Conservation (phyloP, 2,888 invertebrate genomes). For the Dasypogon diadema region DNA sequence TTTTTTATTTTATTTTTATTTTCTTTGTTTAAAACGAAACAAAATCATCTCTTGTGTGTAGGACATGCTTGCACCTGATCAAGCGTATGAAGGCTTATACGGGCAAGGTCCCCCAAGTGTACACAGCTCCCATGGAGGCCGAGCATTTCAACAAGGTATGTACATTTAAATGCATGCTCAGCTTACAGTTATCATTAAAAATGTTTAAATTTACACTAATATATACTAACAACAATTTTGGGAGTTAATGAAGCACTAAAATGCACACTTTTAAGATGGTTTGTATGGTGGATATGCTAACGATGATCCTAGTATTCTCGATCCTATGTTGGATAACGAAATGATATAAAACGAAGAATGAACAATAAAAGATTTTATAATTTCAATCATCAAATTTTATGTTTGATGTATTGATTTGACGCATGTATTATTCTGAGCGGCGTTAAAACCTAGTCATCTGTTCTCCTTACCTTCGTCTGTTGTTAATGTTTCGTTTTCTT, state of each 20-base stretch:
- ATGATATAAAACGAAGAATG: constrained; percentile 50
- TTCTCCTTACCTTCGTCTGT: too few relatives aligned
- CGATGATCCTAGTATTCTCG: constrained; percentile 51
- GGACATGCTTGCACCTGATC: constrained; percentile 85
- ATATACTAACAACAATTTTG: constrained; percentile 40
- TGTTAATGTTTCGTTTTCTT: constrained; percentile 22
- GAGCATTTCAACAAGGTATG: constrained; percentile 89
- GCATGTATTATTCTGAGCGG: constrained; percentile 6
- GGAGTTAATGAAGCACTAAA: constrained; percentile 44
- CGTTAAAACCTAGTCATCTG: too few relatives aligned
- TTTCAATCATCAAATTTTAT: constrained; percentile 6
- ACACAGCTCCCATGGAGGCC: constrained; percentile 82
- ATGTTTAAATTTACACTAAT: neutral
- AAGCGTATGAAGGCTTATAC: constrained; percentile 93
- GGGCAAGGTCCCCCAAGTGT: constrained; percentile 91
- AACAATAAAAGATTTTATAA: neutral
- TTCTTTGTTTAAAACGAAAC: constrained; percentile 45
- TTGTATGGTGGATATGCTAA: constrained; percentile 55
- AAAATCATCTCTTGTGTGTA: constrained; percentile 58
- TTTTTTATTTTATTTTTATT: constrained; percentile 48
- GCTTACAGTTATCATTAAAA: constrained; percentile 47
- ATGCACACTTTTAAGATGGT: constrained; percentile 56
- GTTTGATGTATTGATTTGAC: constrained; percentile 17
- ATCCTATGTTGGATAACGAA: constrained; percentile 53
- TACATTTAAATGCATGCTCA: constrained; percentile 60